Evolutionary conservation across 92 coral and sea anemone genomes (phyloP), one percentile per base, ranked within the genome.

Genomic region (Meandrina meandrites): DNA sequence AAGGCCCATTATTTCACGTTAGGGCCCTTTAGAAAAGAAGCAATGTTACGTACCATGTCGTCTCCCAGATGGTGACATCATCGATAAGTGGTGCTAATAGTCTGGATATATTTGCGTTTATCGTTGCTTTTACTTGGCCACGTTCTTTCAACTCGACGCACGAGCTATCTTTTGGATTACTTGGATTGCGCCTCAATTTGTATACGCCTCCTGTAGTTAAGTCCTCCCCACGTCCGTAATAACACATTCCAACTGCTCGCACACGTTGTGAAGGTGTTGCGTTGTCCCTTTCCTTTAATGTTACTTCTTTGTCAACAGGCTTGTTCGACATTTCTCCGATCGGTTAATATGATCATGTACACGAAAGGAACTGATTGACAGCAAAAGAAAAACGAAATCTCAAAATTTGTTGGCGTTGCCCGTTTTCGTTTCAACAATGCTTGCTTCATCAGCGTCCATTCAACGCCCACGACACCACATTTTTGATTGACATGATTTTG

Each of bases 241-340:
- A 79, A 31, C 82, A 79, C 82, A 79, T 79, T 51, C 82, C 82
- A 79, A 79, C 82, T 19, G 82, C 82, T 51, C 82, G 67, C 31
- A 79, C 14, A 9, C 82, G 70, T 79, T 79, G 68, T 79, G 27
- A 37, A 31, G 82, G 82, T 30, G 82, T n/a, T 79, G 82, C 70
- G 34, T 51, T 79, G 18, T 30, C 34, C 50, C 82, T 79, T 79
- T 79, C 82, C 28, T n/a, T 79, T 27, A 79, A 27, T 22, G 82
- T 79, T n/a, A 79, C 82, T 79, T 79, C 62, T 79, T 79, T 31
- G 13, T 21, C 2, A 0, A 47, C 34, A 79, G 82, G 34, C 47
- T 34, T 74, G 21, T 36, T 28, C 78, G 78, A 74, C 78, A 74
- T 74, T 14, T 14, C 7, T 74, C 8, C 15, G 9, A 74, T 74